These are phyloP conservation scores for Calliopsis andreniformis DNA, from an alignment of 1,140 invertebrate species.

Conservation along the genomic window DNA sequence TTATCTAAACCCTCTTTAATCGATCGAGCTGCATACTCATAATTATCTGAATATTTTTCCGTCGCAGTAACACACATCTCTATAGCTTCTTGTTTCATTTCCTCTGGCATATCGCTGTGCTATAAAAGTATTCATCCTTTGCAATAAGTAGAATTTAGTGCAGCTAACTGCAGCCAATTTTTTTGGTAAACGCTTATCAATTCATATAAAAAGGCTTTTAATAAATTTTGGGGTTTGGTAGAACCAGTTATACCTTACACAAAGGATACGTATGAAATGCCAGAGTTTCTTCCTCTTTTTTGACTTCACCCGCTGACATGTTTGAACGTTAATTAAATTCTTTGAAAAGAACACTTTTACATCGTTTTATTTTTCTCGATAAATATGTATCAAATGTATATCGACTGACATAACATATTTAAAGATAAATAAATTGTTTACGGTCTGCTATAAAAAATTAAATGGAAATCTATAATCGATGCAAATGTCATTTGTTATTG, in stretches of 20 bases:
- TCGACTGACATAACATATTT: not conserved
- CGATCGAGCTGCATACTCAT: constrained; percentile 88
- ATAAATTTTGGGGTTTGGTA: no score
- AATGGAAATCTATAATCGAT: not conserved
- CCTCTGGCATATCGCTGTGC: constrained; percentile 95
- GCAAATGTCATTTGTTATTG: constrained; percentile 32
- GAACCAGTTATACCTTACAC: constrained; percentile 73
- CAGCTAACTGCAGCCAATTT: not conserved
- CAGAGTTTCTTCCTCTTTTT: constrained; percentile 74
- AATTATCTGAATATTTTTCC: constrained; percentile 93
- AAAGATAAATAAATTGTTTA: not conserved
- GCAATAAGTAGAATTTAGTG: no score
- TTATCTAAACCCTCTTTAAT: constrained; percentile 97
- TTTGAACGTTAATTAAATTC: constrained; percentile 13
- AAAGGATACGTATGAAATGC: constrained; percentile 77
- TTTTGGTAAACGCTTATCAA: no score
- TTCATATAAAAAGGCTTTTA: no score
- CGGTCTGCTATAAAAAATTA: not conserved
- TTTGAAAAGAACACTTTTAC: not conserved
- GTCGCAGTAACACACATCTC: constrained; percentile 95
- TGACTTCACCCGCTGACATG: constrained; percentile 74
- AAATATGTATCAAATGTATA: not conserved
- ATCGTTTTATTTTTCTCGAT: not conserved
- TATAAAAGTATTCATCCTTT: constrained; percentile 72
- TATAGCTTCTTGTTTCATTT: constrained; percentile 93